Conservation (phyloP, 2,888 invertebrate genomes). For the Macrosoma leucophasiata region DNA sequence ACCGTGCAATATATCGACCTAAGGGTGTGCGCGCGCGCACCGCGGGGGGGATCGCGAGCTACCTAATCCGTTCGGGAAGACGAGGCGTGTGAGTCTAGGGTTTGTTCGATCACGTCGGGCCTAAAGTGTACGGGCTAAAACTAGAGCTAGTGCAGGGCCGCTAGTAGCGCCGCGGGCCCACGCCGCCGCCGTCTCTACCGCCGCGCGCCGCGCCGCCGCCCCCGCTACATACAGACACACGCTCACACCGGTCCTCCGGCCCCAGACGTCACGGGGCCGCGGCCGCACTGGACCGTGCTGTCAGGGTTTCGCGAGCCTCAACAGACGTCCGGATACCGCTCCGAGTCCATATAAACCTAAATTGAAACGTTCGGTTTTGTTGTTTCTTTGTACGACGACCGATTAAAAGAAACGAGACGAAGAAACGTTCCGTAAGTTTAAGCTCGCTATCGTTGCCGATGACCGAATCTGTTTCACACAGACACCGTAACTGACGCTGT, state of each 20-base stretch:
- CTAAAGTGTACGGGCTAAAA: conserved; percentile 20
- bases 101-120: too few species aligned
- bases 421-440: too few species aligned
- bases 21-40: conserved; percentile 19
- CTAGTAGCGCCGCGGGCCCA: conserved; percentile 50
- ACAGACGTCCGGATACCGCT: too few species aligned
- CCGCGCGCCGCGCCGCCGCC: conserved; percentile 37
- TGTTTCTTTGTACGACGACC: too few species aligned
- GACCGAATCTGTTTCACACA: too few species aligned
- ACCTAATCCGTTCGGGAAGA: too few species aligned
- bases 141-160: conserved; percentile 17
- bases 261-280: conserved; percentile 5
- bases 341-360: too few species aligned
- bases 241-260: conserved; percentile 24
- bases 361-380: too few species aligned
- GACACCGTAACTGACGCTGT: too few species aligned
- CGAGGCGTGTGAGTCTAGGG: too few species aligned
- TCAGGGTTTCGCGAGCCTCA: background rate
- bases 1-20: conserved; percentile 27
- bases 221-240: conserved; percentile 45
- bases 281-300: conserved; percentile 1
- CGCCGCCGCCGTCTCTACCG: conserved; percentile 37
- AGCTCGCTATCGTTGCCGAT: too few species aligned
- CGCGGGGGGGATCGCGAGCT: conserved; percentile 7
- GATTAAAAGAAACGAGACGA: too few species aligned